Conservation (phyloP, 2,113 vertebrate species). For the Hemibagrus wyckioides region DNA sequence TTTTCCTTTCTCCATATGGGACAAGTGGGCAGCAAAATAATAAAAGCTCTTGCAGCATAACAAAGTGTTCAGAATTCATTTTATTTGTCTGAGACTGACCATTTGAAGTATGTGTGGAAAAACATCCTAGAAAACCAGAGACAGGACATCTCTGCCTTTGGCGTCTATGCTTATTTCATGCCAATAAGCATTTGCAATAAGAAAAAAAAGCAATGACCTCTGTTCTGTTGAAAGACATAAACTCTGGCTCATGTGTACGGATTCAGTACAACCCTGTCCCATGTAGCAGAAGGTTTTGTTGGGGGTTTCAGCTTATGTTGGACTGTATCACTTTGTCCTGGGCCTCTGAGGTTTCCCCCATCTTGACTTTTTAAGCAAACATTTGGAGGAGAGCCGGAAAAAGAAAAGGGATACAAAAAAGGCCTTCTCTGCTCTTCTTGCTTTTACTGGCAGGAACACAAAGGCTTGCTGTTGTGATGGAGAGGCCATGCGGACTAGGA, state of each 20-base stretch:
- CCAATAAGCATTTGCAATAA: background rate
- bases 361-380: conserved; percentile 68
- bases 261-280: conserved; percentile 30
- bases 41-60: background rate
- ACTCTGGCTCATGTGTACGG: background rate
- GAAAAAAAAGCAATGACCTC: background rate
- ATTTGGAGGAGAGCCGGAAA: conserved; percentile 66
- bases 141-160: background rate
- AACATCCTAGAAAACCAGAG: background rate
- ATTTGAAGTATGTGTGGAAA: conserved; percentile 4
- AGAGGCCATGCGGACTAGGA: conserved; percentile 56
- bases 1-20: background rate
- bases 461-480: conserved; percentile 65
- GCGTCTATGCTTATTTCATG: background rate
- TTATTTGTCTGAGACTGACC: background rate
- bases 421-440: conserved; percentile 63
- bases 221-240: background rate
- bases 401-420: conserved; percentile 59
- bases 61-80: background rate
- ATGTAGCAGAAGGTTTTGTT: conserved; percentile 66
- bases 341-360: conserved; percentile 65
- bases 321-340: conserved; percentile 55
- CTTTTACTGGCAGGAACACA: conserved; percentile 71
- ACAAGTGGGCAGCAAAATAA: background rate
- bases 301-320: conserved; percentile 48